phyloP scores from a whole-genome alignment of 2,113 vertebrate species.

The Protobothrops flavoviridis region DNA sequence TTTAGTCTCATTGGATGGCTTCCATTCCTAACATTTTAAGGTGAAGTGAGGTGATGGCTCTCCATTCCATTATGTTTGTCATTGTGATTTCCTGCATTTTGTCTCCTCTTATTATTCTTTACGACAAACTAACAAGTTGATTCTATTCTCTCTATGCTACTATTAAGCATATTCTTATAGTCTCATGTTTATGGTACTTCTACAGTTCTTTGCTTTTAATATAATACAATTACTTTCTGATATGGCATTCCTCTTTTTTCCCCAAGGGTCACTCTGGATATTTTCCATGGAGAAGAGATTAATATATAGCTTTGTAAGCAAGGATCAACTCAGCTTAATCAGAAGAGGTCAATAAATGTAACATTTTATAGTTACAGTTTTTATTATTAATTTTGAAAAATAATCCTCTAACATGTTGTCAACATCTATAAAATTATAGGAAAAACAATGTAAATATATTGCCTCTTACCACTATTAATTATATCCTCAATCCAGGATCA shows the following conservation, averaged over 20 bases:
- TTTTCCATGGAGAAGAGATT: not conserved
- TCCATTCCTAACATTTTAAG: not conserved
- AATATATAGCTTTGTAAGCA: not conserved
- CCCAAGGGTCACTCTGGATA: not conserved
- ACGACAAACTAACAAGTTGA: not conserved
- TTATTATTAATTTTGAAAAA: not conserved
- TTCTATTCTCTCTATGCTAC: not conserved
- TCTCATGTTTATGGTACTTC: not conserved
- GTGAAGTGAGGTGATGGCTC: not conserved
- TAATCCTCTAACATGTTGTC: not conserved
- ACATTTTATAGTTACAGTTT: not conserved
- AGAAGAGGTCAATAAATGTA: not conserved
- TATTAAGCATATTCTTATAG: not conserved
- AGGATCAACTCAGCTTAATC: not conserved
- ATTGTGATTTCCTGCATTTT: not conserved
- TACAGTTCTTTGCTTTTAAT: not conserved
- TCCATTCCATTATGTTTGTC: not conserved
- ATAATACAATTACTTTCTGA: not conserved
- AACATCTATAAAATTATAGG: not conserved
- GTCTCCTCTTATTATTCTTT: not conserved
- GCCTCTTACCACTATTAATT: not conserved
- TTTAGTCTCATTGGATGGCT: not conserved
- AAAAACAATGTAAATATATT: not conserved
- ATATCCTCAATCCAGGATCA: constrained; percentile 79
- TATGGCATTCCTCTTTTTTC: no score